A percentile compares a stretch with the other conserved stretches of the same genome.
Evolutionary conservation across 2,113 vertebrate species (phyloP).

Genomic region (Sialia sialis): DNA sequence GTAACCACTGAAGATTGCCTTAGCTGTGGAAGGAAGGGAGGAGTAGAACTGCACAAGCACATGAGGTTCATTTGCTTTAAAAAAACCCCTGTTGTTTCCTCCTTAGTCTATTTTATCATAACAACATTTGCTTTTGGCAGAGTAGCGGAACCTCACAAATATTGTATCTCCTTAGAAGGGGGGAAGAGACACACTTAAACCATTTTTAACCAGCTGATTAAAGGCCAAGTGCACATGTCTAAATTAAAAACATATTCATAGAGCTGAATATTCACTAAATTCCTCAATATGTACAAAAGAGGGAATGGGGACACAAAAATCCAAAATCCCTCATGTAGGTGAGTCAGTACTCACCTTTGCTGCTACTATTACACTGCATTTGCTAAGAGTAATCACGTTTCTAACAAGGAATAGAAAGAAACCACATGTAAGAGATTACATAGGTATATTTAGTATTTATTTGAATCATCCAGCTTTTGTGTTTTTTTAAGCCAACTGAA

Average conservation of each 20-base stretch:
- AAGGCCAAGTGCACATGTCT: neutral
- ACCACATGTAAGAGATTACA: neutral
- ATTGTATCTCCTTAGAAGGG: neutral
- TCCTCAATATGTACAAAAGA: neutral
- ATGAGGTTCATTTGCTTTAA: constrained; percentile 37
- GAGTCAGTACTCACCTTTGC: neutral
- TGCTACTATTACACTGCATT: neutral
- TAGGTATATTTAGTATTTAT: neutral
- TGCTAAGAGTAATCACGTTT: neutral
- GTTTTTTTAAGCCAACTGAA: neutral
- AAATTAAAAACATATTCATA: neutral
- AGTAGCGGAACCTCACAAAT: constrained; percentile 2
- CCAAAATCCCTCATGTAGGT: neutral
- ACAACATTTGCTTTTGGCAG: constrained; percentile 40
- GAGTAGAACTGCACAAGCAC: constrained; percentile 12
- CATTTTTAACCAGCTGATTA: neutral
- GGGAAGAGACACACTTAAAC: neutral
- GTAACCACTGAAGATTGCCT: constrained; percentile 27
- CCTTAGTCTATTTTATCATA: constrained; percentile 46
- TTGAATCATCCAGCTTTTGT: neutral
- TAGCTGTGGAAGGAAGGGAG: constrained; percentile 29
- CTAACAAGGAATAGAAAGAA: neutral
- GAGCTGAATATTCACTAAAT: neutral
- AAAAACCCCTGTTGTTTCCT: constrained; percentile 46
- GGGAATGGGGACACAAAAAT: neutral